Evolutionary conservation across 2,797 vertebrate species (phyloP), one percentile per base, ranked within the genome.

Genomic region (Leptatherina wallacei): DNA sequence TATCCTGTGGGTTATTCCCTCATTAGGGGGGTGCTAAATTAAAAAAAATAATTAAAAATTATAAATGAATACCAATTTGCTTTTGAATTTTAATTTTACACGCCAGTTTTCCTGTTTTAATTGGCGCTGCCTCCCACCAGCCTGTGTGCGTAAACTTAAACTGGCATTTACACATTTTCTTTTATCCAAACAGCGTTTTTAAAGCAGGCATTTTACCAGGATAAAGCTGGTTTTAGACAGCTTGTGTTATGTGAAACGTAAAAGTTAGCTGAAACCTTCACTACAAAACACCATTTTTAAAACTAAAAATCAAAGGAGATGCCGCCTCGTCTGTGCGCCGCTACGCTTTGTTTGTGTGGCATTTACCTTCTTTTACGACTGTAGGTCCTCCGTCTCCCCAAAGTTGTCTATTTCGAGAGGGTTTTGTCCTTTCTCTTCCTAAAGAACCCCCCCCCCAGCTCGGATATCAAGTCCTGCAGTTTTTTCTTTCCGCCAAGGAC

Each of bases 381-480:
- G 58, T 13, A 18, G 58, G 33, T 76, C 77, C 69, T 61, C n/a
- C 36, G 40, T 54, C 22, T 76, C 47, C 49, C 59, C 16, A 3
- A 58, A 67, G 55, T 18, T 40, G 16, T 49, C 20, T 20, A 14
- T 2, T 32, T 40, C n/a, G 6, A 32, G 14, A 67, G 66, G 61
- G 72, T 75, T 69, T 71, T 65, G 47, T 30, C 12, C 40, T 32
- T 42, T 51, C 40, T 44, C 70, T 24, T 56, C 1, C 0, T 29
- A 20, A 27, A 61, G 73, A 38, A 56, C n/a, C 85, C 87, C 32
- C 24, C 12, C 61, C 42, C 71, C 4, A 22, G 62, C 70, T 89
- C 32, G 40, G 0, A 32, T 32, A 56, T 89, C 78, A 90, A 85
- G 77, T 81, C 89, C 84, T 90, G 75, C 78, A 80, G 69, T 20